Conservation (phyloP, 2,888 invertebrate genomes). For the Euplagia quadripunctaria region DNA sequence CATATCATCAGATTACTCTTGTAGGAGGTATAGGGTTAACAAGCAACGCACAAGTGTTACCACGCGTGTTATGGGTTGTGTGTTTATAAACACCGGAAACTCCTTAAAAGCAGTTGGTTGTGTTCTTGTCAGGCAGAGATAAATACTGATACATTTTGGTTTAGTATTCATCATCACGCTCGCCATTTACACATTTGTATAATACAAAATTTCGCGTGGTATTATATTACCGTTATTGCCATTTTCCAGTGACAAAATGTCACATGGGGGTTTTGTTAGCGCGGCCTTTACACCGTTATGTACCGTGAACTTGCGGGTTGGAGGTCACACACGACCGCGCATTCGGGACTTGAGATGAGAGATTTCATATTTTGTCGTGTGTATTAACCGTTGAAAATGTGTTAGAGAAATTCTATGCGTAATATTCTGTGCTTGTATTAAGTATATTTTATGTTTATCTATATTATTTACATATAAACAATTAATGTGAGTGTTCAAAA, state of each 20-base stretch:
- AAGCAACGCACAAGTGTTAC: too few species aligned
- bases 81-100: not conserved
- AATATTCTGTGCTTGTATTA: not conserved
- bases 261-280: conserved; percentile 20
- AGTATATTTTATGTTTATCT: too few species aligned
- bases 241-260: conserved; percentile 31
- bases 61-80: not conserved
- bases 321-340: conserved; percentile 27
- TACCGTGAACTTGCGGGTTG: conserved; percentile 22
- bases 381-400: conserved; percentile 6
- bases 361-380: conserved; percentile 2
- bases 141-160: too few species aligned
- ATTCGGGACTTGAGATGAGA: conserved; percentile 17
- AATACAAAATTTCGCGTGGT: not conserved
- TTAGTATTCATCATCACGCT: too few species aligned
- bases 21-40: too few species aligned
- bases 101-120: too few species aligned
- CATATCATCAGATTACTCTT: too few species aligned
- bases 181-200: not conserved
- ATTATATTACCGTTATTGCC: conserved; percentile 14
- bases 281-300: conserved; percentile 27
- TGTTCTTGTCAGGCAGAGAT: too few species aligned
- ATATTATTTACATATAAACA: too few species aligned
- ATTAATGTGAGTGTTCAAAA: too few species aligned
- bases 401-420: not conserved